Conservation (phyloP, 2,797 vertebrate genomes). For the Coccyzus lansbergi region DNA sequence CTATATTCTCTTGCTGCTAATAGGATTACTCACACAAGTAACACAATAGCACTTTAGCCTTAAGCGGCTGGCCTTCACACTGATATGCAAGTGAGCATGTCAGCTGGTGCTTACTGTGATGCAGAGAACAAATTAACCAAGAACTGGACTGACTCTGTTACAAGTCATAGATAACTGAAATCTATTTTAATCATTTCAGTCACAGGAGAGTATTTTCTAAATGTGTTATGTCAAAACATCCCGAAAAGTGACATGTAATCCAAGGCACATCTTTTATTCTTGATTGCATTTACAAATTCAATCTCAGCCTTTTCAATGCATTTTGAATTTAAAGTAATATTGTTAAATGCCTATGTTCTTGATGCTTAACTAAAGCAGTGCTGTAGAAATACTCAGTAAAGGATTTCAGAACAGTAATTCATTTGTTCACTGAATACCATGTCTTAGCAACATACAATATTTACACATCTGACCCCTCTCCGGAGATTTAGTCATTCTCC, state of each 20-base stretch:
- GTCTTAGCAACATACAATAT: slow-evolving; percentile 15
- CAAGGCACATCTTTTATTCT: slow-evolving; percentile 28
- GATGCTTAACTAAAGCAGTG: slow-evolving; percentile 1
- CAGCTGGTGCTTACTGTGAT: neutral
- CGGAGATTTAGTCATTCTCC: slow-evolving; percentile 8
- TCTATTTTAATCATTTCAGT: slow-evolving; percentile 40
- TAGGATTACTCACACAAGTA: slow-evolving; percentile 34
- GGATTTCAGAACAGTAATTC: neutral
- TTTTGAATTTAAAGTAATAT: slow-evolving; percentile 54
- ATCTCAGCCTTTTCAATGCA: slow-evolving; percentile 6
- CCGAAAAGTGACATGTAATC: slow-evolving; percentile 34
- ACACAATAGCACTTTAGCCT: slow-evolving; percentile 13
- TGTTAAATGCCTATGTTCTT: slow-evolving; percentile 21
- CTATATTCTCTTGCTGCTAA: slow-evolving; percentile 15
- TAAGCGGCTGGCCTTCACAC: slow-evolving; percentile 2
- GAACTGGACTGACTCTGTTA: slow-evolving; percentile 12
- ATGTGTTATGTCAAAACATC: slow-evolving; percentile 41
- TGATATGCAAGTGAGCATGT: neutral
- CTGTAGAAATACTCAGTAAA: slow-evolving; percentile 7
- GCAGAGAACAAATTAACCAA: neutral
- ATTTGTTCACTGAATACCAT: slow-evolving; percentile 14
- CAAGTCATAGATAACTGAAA: neutral
- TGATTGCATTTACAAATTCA: slow-evolving; percentile 56
- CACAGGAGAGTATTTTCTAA: slow-evolving; percentile 33
- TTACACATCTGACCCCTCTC: neutral